Evolutionary conservation across 2,797 vertebrate genomes (phyloP).

Genomic region (Clangula hyemalis): DNA sequence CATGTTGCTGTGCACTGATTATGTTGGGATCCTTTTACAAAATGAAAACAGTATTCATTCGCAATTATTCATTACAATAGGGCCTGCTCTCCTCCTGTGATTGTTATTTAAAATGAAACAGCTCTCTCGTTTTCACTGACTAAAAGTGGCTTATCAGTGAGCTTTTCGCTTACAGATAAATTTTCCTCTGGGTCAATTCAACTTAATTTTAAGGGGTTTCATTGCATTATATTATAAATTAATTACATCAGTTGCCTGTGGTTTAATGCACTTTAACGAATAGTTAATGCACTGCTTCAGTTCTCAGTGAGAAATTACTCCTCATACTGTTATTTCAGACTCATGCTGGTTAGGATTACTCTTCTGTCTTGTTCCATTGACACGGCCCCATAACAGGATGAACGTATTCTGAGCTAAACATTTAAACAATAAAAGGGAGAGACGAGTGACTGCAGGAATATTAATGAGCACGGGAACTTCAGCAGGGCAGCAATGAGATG

Average conservation of each 20-base stretch:
- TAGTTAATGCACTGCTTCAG: slow-evolving; percentile 13
- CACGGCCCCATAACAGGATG: slow-evolving; percentile 61
- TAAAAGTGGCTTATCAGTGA: slow-evolving; percentile 22
- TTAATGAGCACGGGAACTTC: slow-evolving; percentile 62
- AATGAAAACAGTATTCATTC: slow-evolving; percentile 37
- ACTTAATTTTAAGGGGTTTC: slow-evolving; percentile 54
- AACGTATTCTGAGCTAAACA: slow-evolving; percentile 55
- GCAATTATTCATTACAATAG: slow-evolving; percentile 52
- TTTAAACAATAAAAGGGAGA: slow-evolving; percentile 64
- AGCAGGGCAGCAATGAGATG: slow-evolving; percentile 52
- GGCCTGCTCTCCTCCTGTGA: not conserved
- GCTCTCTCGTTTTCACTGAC: not conserved
- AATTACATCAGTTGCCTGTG: slow-evolving; percentile 40
- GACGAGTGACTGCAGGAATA: slow-evolving; percentile 21
- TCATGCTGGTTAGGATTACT: slow-evolving; percentile 40
- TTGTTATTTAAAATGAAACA: slow-evolving; percentile 56
- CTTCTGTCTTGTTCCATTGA: slow-evolving; percentile 50
- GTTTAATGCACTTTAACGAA: slow-evolving; percentile 26
- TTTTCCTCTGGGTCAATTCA: slow-evolving; percentile 30
- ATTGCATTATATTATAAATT: slow-evolving; percentile 56
- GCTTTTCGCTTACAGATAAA: slow-evolving; percentile 38
- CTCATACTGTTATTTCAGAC: slow-evolving; percentile 16
- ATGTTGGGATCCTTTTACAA: slow-evolving; percentile 33
- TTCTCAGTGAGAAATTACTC: slow-evolving; percentile 38
- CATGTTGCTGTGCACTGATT: slow-evolving; percentile 10